Evolutionary conservation across 2,797 vertebrate species (phyloP), one percentile per base, ranked within the genome.

Genomic region (Astyanax mexicanus): DNA sequence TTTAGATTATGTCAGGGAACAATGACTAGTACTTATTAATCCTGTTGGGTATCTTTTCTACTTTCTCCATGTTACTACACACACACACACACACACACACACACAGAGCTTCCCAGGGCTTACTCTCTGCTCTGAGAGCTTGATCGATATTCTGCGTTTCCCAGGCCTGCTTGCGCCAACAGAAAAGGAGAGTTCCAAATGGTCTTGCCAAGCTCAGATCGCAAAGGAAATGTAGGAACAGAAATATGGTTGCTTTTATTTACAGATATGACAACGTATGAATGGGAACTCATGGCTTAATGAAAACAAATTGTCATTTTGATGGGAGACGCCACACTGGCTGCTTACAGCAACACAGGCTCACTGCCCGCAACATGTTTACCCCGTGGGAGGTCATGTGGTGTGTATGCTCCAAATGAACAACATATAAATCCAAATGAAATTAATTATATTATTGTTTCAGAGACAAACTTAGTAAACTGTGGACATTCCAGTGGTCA

Each of bases 281-380:
- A 73, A 83, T 83, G 73, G 73, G 74, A 75, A 75, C 74, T 61
- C 79, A 38, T 49, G 73, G 38, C 72, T 83, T 85, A 80, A 74
- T 72, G 69, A 83, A 90, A 92, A 89, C 86, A 89, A 89, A 84
- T 81, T 84, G 85, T 88, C 86, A 88, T 75, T 87, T 83, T 90
- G 86, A 90, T 85, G 49, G 80, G 82, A 85, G 77, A 86, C 79
- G 74, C 84, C 85, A 88, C 84, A 85, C 32, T 84, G 72, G 81
- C 79, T 83, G 80, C 76, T 84, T 75, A 74, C 84, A 84, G 76
- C 76, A 69, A 83, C 73, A 54, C 75, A 72, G 84, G 71, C 79
- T 80, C 86, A 84, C 84, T 86, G 83, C 82, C 83, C 80, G 78
- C 83, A 84, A 83, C 80, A 90, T 92, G 91, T 92, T 92, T 92